These are phyloP conservation scores for Calameuta filiformis DNA, from an alignment of 2,888 invertebrate genomes.

Conservation along the genomic window DNA sequence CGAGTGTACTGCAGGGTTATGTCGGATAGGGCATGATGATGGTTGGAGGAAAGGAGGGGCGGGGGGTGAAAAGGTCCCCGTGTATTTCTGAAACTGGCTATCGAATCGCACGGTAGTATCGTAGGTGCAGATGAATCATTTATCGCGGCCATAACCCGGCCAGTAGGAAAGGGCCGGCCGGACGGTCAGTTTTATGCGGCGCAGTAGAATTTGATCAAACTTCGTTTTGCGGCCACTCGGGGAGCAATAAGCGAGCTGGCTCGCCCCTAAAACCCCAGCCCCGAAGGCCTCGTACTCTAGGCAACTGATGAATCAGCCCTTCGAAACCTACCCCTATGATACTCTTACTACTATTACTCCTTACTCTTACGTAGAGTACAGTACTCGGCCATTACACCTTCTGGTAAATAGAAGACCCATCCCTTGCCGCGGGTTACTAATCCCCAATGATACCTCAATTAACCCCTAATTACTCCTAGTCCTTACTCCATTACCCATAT, in stretches of 20 bases:
- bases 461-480: slow-evolving; percentile 13
- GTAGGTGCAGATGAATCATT: slow-evolving; percentile 64
- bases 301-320: slow-evolving; percentile 48
- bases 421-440: background rate
- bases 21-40: background rate
- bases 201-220: slow-evolving; percentile 67
- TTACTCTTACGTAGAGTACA: slow-evolving; percentile 1
- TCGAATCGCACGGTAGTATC: slow-evolving; percentile 43
- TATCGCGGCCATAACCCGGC: slow-evolving; percentile 62
- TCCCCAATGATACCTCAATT: slow-evolving; percentile 16
- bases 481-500: background rate
- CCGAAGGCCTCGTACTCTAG: slow-evolving; percentile 46
- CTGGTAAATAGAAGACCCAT: background rate
- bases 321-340: slow-evolving; percentile 2
- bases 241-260: slow-evolving; percentile 62
- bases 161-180: slow-evolving; percentile 24
- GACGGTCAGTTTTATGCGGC: slow-evolving; percentile 66
- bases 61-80: slow-evolving; percentile 1
- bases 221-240: slow-evolving; percentile 66
- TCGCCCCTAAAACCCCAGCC: slow-evolving; percentile 46
- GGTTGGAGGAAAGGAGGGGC: background rate
- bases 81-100: slow-evolving; percentile 18
- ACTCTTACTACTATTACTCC: background rate
- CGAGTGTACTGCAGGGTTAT: background rate
- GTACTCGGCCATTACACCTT: background rate